Evolutionary conservation across 2,888 invertebrate species (phyloP), one percentile per base, ranked within the genome.

Genomic region (Stegana nigrithorax): DNA sequence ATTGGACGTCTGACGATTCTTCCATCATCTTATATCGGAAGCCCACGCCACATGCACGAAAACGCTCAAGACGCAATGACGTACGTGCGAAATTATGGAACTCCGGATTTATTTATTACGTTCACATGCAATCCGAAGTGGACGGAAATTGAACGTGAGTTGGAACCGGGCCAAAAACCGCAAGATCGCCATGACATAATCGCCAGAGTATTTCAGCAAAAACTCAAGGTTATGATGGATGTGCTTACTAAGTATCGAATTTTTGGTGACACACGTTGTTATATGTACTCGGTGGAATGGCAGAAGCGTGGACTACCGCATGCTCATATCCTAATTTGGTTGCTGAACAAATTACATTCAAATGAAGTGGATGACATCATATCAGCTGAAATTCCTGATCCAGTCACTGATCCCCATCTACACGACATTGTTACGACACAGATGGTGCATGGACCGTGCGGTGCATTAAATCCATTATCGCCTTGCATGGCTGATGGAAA

Each of bases 171-270:
- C 19, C 72, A 82, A 70, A 64, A 65, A 63, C 64, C 77, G 4
- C 62, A 65, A 42, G 72, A 84, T 72, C 68, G 85, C 42, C 63
- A 63, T 55, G 65, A 65, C 23, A 61, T 68, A 1, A 67, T 55
- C 21, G 65, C 67, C 51, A 61, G 67, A 68, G 66, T 70, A 55
- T 73, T 67, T 47, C 44, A 55, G 47, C 62, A 66, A 62, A 64
- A 65, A 55, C 32, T 64, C 23, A 64, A 67, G 47, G 39, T 57
- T 14, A 7, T 64, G 12, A 64, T 65, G 59, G 60, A 62, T 56
- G 36, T 61, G 4, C 27, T 42, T 61, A 45, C 56, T 1, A 44
- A 60, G 27, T 32, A 60, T 39, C 10, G 55, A 12, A 55, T 64
- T 17, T 60, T 68, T 6, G 78, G n/a, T n/a, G 73, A 55, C 73